Conservation (phyloP, 2,113 vertebrate genomes). For the Phrynosoma blainvillii region DNA sequence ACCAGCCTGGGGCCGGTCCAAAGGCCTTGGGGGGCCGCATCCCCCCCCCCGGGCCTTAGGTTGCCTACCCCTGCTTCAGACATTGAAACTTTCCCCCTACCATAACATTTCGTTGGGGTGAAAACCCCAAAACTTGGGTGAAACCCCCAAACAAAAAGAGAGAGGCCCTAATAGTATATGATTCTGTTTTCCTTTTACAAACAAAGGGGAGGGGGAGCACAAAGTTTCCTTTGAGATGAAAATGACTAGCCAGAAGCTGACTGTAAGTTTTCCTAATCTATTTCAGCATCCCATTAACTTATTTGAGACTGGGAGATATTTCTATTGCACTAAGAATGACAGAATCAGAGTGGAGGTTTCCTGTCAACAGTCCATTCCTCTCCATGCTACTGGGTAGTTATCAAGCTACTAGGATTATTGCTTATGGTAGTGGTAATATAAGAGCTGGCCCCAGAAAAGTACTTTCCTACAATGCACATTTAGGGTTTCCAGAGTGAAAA, state of each 20-base stretch:
- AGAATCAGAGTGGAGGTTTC: background rate
- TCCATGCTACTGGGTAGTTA: background rate
- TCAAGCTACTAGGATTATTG: background rate
- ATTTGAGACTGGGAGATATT: background rate
- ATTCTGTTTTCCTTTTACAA: background rate
- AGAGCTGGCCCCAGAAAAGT: background rate
- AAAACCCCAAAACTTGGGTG: background rate
- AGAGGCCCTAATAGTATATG: background rate
- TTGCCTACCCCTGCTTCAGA: no score
- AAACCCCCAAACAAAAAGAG: background rate
- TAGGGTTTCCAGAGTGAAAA: background rate
- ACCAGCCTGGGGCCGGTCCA: no score
- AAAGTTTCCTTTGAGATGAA: background rate
- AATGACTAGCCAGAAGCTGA: background rate
- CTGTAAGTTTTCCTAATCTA: background rate
- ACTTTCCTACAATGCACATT: background rate
- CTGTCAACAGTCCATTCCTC: background rate
- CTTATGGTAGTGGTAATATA: no score
- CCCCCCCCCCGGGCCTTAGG: no score
- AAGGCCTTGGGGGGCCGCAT: no score
- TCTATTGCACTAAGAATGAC: background rate
- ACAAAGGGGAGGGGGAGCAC: background rate
- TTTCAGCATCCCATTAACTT: background rate
- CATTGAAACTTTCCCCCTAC: background rate
- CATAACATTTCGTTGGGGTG: background rate